Conservation (phyloP, 1,140 invertebrate genomes). For the Physella acuta region DNA sequence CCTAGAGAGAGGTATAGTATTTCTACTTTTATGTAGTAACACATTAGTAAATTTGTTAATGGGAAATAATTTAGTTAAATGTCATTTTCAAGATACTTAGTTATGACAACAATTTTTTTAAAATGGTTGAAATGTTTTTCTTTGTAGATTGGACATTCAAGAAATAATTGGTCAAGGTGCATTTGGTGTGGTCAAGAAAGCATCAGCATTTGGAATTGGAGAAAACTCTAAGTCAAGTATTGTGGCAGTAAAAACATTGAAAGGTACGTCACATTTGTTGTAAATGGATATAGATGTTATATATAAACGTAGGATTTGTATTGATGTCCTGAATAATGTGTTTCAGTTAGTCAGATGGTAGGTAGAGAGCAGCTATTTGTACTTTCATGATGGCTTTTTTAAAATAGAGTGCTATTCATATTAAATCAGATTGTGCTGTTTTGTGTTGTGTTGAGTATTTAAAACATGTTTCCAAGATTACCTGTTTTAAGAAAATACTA, state of each 20-base stretch:
- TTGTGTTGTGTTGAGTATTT: no score
- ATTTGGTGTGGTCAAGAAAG: slow-evolving; percentile 90
- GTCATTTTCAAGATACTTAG: neutral
- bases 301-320: neutral
- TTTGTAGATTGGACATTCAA: slow-evolving; percentile 69
- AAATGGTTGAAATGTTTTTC: slow-evolving; percentile 13
- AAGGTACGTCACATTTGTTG: slow-evolving; percentile 76
- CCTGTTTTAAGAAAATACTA: no score
- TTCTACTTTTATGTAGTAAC: neutral
- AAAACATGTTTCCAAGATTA: no score
- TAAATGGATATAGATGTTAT: neutral
- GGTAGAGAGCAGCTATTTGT: no score
- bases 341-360: no score
- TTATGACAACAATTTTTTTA: neutral
- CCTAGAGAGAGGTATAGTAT: slow-evolving; percentile 63
- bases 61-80: neutral
- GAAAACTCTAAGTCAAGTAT: slow-evolving; percentile 68
- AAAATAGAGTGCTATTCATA: no score
- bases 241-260: slow-evolving; percentile 98
- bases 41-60: slow-evolving; percentile 3
- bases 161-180: slow-evolving; percentile 89
- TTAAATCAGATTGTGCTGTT: no score
- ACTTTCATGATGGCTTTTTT: no score
- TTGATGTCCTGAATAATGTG: neutral
- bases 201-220: slow-evolving; percentile 75